phyloP scores from a whole-genome alignment of 2,797 vertebrate species.

The Muscicapa striata region DNA sequence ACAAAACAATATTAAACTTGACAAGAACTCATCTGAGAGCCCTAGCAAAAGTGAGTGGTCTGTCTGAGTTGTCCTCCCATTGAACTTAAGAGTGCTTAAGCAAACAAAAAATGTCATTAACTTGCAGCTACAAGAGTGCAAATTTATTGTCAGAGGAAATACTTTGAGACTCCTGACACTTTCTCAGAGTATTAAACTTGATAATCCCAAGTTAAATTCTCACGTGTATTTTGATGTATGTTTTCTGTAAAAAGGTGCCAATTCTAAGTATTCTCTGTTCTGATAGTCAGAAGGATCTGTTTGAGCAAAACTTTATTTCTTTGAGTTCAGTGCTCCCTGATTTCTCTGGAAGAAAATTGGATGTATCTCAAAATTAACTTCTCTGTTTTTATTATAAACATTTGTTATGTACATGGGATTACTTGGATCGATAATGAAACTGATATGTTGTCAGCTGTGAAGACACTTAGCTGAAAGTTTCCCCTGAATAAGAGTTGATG shows the following conservation, averaged over 20 bases:
- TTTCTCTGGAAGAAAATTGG: background rate
- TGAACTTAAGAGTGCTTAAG: background rate
- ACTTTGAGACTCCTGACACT: background rate
- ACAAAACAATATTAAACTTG: constrained; percentile 35
- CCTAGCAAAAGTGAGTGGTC: background rate
- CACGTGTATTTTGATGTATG: background rate
- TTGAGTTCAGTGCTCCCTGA: background rate
- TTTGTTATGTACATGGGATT: background rate
- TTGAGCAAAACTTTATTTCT: background rate
- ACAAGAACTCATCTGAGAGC: constrained; percentile 12
- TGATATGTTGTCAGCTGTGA: background rate
- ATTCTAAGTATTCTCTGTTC: background rate
- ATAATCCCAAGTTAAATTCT: background rate
- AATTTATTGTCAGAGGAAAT: constrained; percentile 19
- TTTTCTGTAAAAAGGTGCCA: background rate
- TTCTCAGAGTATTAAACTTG: background rate
- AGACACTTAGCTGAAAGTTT: background rate
- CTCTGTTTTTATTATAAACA: background rate
- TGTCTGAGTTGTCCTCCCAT: background rate
- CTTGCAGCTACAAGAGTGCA: background rate
- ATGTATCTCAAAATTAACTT: background rate
- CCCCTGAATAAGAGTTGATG: background rate
- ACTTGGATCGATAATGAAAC: background rate
- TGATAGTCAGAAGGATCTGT: background rate
- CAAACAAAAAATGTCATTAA: constrained; percentile 41